phyloP scores from a whole-genome alignment of 2,888 invertebrate species.

The Beris chalybata region DNA sequence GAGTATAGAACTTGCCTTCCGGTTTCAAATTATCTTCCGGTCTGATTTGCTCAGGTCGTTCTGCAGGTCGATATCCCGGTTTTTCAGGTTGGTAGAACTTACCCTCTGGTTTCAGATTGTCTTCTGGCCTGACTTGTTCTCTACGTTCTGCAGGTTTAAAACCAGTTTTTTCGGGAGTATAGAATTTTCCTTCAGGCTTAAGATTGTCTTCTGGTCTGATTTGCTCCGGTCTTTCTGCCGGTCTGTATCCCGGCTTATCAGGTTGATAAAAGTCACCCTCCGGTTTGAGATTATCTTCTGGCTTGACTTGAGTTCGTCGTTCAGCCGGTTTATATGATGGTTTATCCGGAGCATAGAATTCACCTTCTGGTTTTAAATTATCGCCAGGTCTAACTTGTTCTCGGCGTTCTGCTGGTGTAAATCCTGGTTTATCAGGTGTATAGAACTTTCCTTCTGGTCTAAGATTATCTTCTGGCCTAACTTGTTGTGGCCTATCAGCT shows the following conservation, averaged over 20 bases:
- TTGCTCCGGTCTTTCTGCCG: slow-evolving; percentile 58
- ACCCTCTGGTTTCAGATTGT: slow-evolving; percentile 59
- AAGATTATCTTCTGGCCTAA: slow-evolving; percentile 56
- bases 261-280: slow-evolving; percentile 61
- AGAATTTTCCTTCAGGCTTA: slow-evolving; percentile 61
- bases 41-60: slow-evolving; percentile 52
- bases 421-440: slow-evolving; percentile 50
- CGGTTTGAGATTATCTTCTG: slow-evolving; percentile 56
- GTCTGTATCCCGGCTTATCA: slow-evolving; percentile 55
- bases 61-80: slow-evolving; percentile 60
- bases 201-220: slow-evolving; percentile 61
- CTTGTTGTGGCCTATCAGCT: slow-evolving; percentile 57
- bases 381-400: slow-evolving; percentile 54
- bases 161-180: slow-evolving; percentile 55
- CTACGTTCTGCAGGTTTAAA: slow-evolving; percentile 58
- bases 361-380: slow-evolving; percentile 56
- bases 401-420: slow-evolving; percentile 53
- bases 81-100: slow-evolving; percentile 54
- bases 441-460: slow-evolving; percentile 58
- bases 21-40: slow-evolving; percentile 59
- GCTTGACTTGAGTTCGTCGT: slow-evolving; percentile 48
- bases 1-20: slow-evolving; percentile 60
- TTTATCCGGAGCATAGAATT: slow-evolving; percentile 51
- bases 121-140: slow-evolving; percentile 52
- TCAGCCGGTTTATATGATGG: slow-evolving; percentile 54